A percentile compares a stretch with the other conserved stretches of the same genome.
These are phyloP conservation scores for Monochamus saltuarius DNA, from an alignment of 1,140 invertebrate genomes.

Conservation along the genomic window DNA sequence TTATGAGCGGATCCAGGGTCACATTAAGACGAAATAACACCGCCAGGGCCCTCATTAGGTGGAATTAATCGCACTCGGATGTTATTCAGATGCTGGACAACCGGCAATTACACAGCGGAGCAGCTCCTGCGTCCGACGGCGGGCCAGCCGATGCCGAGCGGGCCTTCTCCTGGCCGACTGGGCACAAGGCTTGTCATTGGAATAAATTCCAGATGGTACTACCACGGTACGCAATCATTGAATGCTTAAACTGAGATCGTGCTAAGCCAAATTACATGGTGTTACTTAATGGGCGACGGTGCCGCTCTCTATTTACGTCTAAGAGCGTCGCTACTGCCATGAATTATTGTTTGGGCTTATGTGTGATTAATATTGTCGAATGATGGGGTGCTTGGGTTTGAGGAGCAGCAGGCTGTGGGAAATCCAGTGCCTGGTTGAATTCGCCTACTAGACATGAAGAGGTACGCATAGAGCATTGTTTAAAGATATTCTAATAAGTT, in stretches of 20 bases:
- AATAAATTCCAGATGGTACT: constrained; percentile 28
- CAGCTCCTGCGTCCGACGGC: background rate
- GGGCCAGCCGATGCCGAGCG: constrained; percentile 1
- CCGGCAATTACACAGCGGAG: constrained; percentile 32
- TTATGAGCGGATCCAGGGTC: constrained; percentile 27
- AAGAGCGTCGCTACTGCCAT: constrained; percentile 22
- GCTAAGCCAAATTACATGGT: constrained; percentile 33
- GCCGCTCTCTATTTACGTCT: constrained; percentile 32
- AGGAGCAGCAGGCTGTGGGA: constrained; percentile 13
- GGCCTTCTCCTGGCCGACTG: constrained; percentile 21
- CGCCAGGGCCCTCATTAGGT: constrained; percentile 34
- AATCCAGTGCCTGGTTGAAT: constrained; percentile 2
- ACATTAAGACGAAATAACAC: constrained; percentile 29
- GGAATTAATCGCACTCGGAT: constrained; percentile 32
- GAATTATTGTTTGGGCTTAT: constrained; percentile 22
- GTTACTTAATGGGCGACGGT: constrained; percentile 31
- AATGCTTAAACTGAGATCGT: constrained; percentile 30
- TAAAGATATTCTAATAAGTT: too few species aligned
- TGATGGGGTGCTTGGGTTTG: constrained; percentile 1
- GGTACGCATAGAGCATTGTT: too few species aligned
- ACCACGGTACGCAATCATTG: constrained; percentile 39
- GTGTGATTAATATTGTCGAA: constrained; percentile 18
- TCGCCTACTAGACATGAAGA: too few species aligned
- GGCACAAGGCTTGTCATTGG: constrained; percentile 30
- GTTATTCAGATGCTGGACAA: constrained; percentile 28